Evolutionary conservation across 2,113 vertebrate species (phyloP).

Genomic region (Eudyptes chrysolophus): DNA sequence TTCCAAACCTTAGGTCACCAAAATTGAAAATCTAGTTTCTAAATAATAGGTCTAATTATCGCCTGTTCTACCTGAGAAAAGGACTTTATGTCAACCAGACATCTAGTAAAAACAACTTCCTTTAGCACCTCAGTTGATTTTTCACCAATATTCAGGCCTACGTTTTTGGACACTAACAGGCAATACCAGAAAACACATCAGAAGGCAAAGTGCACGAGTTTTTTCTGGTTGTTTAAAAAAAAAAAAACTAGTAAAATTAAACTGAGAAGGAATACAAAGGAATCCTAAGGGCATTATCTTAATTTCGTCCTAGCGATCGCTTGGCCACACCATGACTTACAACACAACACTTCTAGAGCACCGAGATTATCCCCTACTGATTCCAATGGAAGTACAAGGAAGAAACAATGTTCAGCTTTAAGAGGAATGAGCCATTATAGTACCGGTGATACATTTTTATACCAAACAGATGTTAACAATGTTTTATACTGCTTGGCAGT

Average conservation of each 20-base stretch:
- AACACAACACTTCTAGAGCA: background rate
- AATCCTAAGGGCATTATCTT: background rate
- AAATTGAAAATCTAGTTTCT: background rate
- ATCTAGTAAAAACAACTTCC: background rate
- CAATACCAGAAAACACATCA: background rate
- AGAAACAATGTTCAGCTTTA: background rate
- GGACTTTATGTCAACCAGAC: background rate
- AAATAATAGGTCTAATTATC: background rate
- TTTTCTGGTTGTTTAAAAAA: background rate
- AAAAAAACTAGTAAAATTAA: background rate
- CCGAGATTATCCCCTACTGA: background rate
- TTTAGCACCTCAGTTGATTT: background rate
- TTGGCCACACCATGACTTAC: background rate
- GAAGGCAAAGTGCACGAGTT: background rate
- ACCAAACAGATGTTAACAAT: constrained; percentile 12
- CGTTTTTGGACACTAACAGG: background rate
- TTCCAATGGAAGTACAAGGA: background rate
- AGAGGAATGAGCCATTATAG: background rate
- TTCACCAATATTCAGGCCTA: background rate
- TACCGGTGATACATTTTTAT: background rate
- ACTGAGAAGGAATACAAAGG: background rate
- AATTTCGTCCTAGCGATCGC: fast-evolving
- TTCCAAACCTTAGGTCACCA: background rate
- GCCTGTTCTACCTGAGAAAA: background rate
- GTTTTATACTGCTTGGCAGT: background rate